phyloP scores from a whole-genome alignment of 2,797 vertebrate species.

The Leuciscus waleckii region DNA sequence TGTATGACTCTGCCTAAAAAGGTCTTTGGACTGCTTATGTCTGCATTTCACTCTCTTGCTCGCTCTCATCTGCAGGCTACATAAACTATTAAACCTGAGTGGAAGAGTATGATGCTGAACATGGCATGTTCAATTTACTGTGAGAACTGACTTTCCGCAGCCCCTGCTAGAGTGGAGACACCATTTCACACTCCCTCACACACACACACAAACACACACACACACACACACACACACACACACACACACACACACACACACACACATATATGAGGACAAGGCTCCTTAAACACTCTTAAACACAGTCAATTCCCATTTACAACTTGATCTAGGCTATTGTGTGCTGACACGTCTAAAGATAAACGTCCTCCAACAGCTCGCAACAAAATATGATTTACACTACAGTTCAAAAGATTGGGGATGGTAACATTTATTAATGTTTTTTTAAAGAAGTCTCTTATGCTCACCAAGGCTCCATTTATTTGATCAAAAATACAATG shows the following conservation, averaged over 20 bases:
- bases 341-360: not conserved
- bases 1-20: conserved; percentile 12
- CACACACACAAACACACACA: conserved; percentile 38
- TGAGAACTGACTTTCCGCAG: conserved; percentile 54
- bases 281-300: not conserved
- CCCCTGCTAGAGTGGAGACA: conserved; percentile 39
- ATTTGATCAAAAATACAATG: not conserved
- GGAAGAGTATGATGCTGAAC: conserved; percentile 47
- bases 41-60: conserved; percentile 23
- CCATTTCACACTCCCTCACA: conserved; percentile 8
- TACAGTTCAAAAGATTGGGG: not conserved
- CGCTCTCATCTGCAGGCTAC: conserved; percentile 8
- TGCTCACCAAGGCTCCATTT: not conserved
- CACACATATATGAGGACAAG: conserved; percentile 11
- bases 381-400: not conserved
- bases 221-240: too few species aligned
- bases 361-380: not conserved
- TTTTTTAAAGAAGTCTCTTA: not conserved
- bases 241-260: not conserved
- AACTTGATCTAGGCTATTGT: not conserved
- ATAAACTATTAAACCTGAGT: conserved; percentile 65
- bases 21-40: conserved; percentile 25
- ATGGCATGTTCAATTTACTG: conserved; percentile 64
- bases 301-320: not conserved
- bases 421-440: too few species aligned